Evolutionary conservation across 2,888 invertebrate species (phyloP).

Genomic region (Maniola hyperantus): DNA sequence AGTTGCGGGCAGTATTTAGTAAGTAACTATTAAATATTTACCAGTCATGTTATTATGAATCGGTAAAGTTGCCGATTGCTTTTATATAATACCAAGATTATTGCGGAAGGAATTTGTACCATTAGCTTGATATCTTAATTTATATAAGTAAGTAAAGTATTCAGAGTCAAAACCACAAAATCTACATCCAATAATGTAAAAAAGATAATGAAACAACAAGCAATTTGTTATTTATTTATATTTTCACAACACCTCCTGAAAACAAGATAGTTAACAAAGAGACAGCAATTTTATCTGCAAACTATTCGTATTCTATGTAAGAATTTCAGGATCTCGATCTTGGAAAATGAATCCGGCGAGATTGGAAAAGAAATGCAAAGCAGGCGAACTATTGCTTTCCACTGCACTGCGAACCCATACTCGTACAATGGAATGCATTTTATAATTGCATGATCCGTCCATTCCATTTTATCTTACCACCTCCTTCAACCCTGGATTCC

Average conservation of each 20-base stretch:
- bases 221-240: background rate
- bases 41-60: too few species aligned
- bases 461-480: too few species aligned
- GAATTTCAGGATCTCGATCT: slow-evolving; percentile 36
- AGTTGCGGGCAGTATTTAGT: too few species aligned
- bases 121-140: too few species aligned
- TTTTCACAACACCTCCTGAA: slow-evolving; percentile 10
- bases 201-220: background rate
- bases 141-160: too few species aligned
- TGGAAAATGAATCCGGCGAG: slow-evolving; percentile 38
- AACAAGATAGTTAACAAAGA: slow-evolving; percentile 34
- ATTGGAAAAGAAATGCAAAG: slow-evolving; percentile 40
- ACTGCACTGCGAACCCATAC: slow-evolving; percentile 12
- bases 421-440: slow-evolving; percentile 17
- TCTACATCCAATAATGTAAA: background rate
- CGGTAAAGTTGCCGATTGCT: too few species aligned
- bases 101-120: too few species aligned
- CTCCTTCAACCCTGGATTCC: too few species aligned
- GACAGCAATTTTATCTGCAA: slow-evolving; percentile 33
- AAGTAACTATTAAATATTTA: too few species aligned
- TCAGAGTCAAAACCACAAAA: background rate
- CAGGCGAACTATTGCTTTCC: slow-evolving; percentile 35
- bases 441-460: slow-evolving; percentile 3
- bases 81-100: too few species aligned
- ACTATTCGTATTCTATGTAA: slow-evolving; percentile 37